phyloP scores from a whole-genome alignment of 2,113 vertebrate genomes.

The Sander lucioperca region DNA sequence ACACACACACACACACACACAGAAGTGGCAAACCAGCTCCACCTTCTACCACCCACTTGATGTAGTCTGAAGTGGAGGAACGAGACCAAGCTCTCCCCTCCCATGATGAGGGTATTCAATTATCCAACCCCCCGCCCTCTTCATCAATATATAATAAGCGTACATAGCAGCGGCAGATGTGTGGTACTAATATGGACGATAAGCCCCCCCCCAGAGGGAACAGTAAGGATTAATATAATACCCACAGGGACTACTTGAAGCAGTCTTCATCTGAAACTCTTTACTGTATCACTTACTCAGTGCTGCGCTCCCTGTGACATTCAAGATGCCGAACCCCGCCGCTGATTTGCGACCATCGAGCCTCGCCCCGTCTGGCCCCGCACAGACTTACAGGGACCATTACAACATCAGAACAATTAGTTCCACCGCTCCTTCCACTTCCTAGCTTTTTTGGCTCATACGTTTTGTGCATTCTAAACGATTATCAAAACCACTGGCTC shows the following conservation, averaged over 20 bases:
- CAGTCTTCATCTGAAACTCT: conserved; percentile 53
- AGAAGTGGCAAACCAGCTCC: conserved; percentile 10
- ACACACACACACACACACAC: conserved; percentile 34
- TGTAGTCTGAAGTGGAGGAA: conserved; percentile 71
- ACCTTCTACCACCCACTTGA: conserved; percentile 61
- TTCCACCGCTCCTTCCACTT: conserved; percentile 31
- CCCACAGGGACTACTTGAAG: conserved; percentile 63
- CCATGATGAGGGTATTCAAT: conserved; percentile 67
- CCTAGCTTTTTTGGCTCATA: conserved; percentile 17
- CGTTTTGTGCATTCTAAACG: conserved; percentile 46
- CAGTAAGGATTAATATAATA: conserved; percentile 69
- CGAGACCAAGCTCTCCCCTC: conserved; percentile 53
- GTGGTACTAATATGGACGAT: conserved; percentile 66
- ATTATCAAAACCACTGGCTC: conserved; percentile 73
- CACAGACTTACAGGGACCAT: conserved; percentile 43
- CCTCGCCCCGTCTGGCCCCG: conserved; percentile 37
- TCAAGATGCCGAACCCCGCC: conserved; percentile 31
- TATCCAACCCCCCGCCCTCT: conserved; percentile 42
- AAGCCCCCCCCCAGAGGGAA: conserved; percentile 62
- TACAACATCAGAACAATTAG: conserved; percentile 69
- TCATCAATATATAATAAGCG: conserved; percentile 81
- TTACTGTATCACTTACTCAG: conserved; percentile 55
- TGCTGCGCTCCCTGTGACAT: conserved; percentile 29
- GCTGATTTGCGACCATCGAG: conserved; percentile 39
- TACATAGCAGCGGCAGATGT: conserved; percentile 74